These are phyloP conservation scores for Dendrolimus pini DNA, from an alignment of 2,888 invertebrate species.

Conservation along the genomic window DNA sequence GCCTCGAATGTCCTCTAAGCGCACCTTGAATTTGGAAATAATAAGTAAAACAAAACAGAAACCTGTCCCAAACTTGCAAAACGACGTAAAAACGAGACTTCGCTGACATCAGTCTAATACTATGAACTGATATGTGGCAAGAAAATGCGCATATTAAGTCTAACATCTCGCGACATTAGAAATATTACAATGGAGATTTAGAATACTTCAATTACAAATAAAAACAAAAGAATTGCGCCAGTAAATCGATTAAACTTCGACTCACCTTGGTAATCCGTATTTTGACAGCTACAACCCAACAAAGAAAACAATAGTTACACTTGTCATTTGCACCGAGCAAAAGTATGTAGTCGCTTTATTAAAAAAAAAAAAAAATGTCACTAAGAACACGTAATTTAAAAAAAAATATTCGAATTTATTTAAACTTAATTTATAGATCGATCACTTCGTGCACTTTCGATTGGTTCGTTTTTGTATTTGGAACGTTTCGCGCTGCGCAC, in stretches of 20 bases:
- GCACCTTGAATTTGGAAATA: background rate
- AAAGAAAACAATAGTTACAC: slow-evolving; percentile 30
- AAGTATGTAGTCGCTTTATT: background rate
- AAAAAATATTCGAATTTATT: slow-evolving; percentile 7
- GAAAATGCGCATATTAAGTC: no score
- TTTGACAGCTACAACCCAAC: slow-evolving; percentile 64
- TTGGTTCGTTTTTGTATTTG: slow-evolving; percentile 27
- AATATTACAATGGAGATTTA: background rate
- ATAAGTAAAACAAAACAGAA: background rate
- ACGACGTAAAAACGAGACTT: slow-evolving; percentile 3
- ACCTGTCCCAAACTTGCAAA: background rate
- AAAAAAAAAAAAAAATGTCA: slow-evolving; percentile 9
- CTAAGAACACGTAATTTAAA: slow-evolving; percentile 6
- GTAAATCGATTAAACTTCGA: slow-evolving; percentile 37
- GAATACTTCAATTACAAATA: slow-evolving; percentile 7
- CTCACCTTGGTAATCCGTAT: slow-evolving; percentile 59
- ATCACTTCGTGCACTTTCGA: slow-evolving; percentile 7
- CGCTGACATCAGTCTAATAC: slow-evolving; percentile 2
- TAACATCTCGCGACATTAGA: no score
- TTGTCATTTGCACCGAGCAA: background rate
- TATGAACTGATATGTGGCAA: no score
- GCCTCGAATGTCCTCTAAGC: background rate
- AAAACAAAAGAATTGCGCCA: slow-evolving; percentile 31
- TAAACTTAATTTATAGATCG: slow-evolving; percentile 8
- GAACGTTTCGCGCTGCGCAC: slow-evolving; percentile 28